These are phyloP conservation scores for Mylabris sibirica DNA, from an alignment of 2,888 invertebrate genomes.

Conservation along the genomic window DNA sequence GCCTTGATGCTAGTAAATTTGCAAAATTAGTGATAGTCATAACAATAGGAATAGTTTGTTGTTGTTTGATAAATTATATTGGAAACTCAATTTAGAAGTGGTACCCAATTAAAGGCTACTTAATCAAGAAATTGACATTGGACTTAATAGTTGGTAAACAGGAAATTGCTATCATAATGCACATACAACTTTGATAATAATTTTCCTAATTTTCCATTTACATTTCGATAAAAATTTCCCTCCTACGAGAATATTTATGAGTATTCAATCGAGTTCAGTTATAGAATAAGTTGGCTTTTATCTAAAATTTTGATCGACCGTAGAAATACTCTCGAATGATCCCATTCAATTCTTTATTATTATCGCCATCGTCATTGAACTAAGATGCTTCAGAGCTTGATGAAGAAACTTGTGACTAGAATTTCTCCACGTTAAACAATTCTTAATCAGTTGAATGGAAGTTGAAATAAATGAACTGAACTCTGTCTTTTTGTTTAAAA, in stretches of 20 bases:
- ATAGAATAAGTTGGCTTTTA: neutral
- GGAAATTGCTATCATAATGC: neutral
- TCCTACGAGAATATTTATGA: neutral
- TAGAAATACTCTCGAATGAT: neutral
- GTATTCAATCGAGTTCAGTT: neutral
- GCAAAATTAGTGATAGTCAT: neutral
- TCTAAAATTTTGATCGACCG: neutral
- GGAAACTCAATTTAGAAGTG: neutral
- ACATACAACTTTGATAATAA: neutral
- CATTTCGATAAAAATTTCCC: neutral
- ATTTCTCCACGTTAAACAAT: neutral
- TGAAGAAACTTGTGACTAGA: neutral
- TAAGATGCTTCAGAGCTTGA: neutral
- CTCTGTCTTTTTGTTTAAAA: neutral
- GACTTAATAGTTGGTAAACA: neutral
- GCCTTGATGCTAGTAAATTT: neutral
- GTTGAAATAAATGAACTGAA: neutral
- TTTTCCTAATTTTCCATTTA: neutral
- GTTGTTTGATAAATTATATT: neutral
- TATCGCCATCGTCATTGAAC: neutral
- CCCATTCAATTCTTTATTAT: neutral
- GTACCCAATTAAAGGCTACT: neutral
- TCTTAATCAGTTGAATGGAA: neutral
- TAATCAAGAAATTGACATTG: conserved; percentile 3
- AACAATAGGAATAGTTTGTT: neutral